A percentile compares a stretch with the other conserved stretches of the same genome.
phyloP scores from a whole-genome alignment of 2,797 vertebrate species.

The Echiichthys vipera region DNA sequence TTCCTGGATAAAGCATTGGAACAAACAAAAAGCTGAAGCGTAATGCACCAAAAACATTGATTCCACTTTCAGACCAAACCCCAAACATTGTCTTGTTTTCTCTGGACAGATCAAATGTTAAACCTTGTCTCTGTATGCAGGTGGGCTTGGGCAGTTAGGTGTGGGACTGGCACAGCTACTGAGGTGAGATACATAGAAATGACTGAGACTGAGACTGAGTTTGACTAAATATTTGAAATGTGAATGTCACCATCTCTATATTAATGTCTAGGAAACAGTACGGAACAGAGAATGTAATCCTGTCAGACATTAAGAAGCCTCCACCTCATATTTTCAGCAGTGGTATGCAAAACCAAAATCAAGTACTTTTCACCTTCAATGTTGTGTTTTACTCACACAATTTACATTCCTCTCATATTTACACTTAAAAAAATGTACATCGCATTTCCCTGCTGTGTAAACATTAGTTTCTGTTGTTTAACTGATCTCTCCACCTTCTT shows the following conservation, averaged over 20 bases:
- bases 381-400: constrained; percentile 1
- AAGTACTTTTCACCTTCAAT: not conserved
- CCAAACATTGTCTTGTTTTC: not conserved
- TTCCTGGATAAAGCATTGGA: constrained; percentile 66
- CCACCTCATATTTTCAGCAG: constrained; percentile 75
- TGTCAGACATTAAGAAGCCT: constrained; percentile 87
- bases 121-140: constrained; percentile 63
- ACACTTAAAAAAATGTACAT: not conserved
- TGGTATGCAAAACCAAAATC: constrained; percentile 68
- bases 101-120: not conserved
- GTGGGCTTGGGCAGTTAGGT: constrained; percentile 86
- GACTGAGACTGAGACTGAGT: not conserved
- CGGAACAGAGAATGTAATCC: constrained; percentile 84
- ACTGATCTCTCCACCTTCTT: not conserved
- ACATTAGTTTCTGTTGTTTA: not conserved
- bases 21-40: constrained; percentile 60
- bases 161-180: constrained; percentile 84
- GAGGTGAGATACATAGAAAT: constrained; percentile 74
- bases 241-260: constrained; percentile 7
- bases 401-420: not conserved
- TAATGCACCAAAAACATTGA: constrained; percentile 35
- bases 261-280: constrained; percentile 78
- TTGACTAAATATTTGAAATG: not conserved
- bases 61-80: constrained; percentile 22
- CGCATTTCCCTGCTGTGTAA: not conserved